Evolutionary conservation across 2,113 vertebrate species (phyloP).

Genomic region (Nothocercus julius): DNA sequence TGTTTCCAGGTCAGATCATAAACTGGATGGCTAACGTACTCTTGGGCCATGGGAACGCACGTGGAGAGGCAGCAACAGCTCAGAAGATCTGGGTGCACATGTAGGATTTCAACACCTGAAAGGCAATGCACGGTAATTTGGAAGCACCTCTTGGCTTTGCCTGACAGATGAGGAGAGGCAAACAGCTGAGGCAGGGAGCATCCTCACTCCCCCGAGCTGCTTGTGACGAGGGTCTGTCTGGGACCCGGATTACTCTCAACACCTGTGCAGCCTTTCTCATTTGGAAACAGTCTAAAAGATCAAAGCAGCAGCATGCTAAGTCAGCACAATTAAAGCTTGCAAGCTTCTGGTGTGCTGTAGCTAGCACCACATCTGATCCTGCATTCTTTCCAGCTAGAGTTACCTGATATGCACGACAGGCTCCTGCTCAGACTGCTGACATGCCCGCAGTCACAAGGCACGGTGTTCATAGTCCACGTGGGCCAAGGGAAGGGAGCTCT

Average conservation of each 20-base stretch:
- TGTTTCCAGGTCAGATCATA: background rate
- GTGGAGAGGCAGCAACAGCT: background rate
- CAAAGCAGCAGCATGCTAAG: background rate
- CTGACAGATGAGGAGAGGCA: background rate
- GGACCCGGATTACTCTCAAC: conserved; percentile 11
- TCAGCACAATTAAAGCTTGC: background rate
- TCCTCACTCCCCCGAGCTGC: background rate
- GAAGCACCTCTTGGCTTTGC: background rate
- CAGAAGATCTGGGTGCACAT: background rate
- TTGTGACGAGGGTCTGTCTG: background rate
- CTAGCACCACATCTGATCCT: background rate
- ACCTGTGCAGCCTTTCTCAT: background rate
- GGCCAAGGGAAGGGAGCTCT: background rate
- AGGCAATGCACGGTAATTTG: background rate
- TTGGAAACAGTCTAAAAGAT: background rate
- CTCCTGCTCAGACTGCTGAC: background rate
- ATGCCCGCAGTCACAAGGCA: background rate
- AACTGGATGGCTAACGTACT: background rate
- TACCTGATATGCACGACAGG: rapidly evolving
- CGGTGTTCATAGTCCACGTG: rapidly evolving
- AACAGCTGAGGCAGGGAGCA: background rate
- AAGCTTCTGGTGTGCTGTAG: background rate
- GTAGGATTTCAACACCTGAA: background rate
- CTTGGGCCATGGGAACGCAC: background rate
- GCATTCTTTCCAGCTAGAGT: background rate